Evolutionary conservation across 2,888 invertebrate species (phyloP).

Genomic region (Clivina fossor): DNA sequence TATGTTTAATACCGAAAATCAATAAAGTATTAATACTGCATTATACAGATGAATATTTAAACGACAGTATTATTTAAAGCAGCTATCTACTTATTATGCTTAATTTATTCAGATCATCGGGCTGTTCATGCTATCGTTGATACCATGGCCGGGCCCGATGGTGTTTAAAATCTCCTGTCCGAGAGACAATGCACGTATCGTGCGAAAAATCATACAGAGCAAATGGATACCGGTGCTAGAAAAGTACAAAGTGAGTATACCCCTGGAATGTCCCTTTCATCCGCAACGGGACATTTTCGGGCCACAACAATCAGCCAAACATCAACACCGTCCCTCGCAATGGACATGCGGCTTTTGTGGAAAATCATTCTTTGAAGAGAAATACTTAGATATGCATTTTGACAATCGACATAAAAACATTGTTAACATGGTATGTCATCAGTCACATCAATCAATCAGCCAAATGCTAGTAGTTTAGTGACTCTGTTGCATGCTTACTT

Average conservation of each 20-base stretch:
- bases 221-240: slow-evolving; percentile 90
- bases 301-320: slow-evolving; percentile 82
- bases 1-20: slow-evolving; percentile 27
- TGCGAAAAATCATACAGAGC: slow-evolving; percentile 83
- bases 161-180: slow-evolving; percentile 86
- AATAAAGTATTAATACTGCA: slow-evolving; percentile 34
- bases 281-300: slow-evolving; percentile 84
- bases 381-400: slow-evolving; percentile 84
- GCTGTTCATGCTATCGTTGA: slow-evolving; percentile 77
- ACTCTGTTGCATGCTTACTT: too few species aligned
- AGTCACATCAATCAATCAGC: not conserved
- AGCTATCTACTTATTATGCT: slow-evolving; percentile 11
- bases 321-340: slow-evolving; percentile 81
- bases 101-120: slow-evolving; percentile 71
- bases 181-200: slow-evolving; percentile 85
- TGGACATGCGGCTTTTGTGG: slow-evolving; percentile 92
- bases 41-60: slow-evolving; percentile 33
- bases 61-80: too few species aligned
- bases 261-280: slow-evolving; percentile 88
- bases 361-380: slow-evolving; percentile 88
- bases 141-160: slow-evolving; percentile 86
- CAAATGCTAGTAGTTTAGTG: not conserved
- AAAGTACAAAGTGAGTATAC: slow-evolving; percentile 83
- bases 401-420: slow-evolving; percentile 83
- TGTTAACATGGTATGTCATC: slow-evolving; percentile 70